Percentiles rank a stretch among this genome's conserved stretches.
Evolutionary conservation across 2,797 vertebrate species (phyloP).

Genomic region (Mormyrus hasselquistii): DNA sequence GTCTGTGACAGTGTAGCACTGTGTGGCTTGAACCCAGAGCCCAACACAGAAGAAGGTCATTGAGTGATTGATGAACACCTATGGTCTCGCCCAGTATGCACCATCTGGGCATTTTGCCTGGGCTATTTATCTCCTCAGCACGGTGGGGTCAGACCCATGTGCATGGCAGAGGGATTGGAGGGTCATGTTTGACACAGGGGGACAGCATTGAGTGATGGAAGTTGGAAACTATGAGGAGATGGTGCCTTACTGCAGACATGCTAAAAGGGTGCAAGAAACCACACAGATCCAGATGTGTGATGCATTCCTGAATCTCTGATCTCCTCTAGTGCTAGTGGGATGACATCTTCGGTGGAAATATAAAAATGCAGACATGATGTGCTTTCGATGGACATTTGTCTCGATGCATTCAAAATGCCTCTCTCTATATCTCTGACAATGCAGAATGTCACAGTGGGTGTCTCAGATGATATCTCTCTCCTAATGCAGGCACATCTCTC

Average conservation of each 20-base stretch:
- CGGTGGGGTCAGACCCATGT: neutral
- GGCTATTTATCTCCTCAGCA: neutral
- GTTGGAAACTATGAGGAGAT: neutral
- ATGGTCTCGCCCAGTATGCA: neutral
- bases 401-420: neutral
- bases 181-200: neutral
- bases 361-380: neutral
- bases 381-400: neutral
- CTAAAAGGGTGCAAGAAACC: neutral
- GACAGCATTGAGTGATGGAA: neutral
- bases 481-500: no score
- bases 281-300: neutral
- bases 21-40: neutral
- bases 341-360: neutral
- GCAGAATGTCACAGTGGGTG: no score
- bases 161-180: neutral
- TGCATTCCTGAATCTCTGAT: neutral
- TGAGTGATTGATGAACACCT: neutral
- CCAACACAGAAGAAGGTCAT: neutral
- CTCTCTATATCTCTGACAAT: no score
- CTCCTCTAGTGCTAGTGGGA: neutral
- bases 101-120: neutral
- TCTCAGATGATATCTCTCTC: no score
- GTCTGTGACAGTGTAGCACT: neutral
- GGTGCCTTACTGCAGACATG: neutral